phyloP scores from a whole-genome alignment of 1,140 invertebrate species.

The Plectrocnemia conspersa region DNA sequence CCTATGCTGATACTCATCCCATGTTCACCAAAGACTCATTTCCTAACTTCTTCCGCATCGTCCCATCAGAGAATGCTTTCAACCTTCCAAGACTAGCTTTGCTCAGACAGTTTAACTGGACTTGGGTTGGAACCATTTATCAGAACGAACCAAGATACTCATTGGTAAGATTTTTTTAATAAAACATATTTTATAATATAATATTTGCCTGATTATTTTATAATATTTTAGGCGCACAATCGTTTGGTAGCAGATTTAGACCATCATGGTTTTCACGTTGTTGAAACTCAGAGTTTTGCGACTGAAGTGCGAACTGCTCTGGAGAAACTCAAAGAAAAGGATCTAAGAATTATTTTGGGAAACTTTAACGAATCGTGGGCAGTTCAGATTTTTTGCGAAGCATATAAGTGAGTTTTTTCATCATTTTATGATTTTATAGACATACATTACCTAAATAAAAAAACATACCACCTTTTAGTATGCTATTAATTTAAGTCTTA shows the following conservation, averaged over 20 bases:
- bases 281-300: conserved; percentile 90
- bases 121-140: conserved; percentile 92
- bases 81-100: conserved; percentile 87
- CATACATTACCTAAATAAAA: too few relatives aligned
- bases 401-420: conserved; percentile 69
- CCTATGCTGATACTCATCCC: conserved; percentile 97
- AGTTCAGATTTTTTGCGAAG: conserved; percentile 89
- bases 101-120: conserved; percentile 93
- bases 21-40: conserved; percentile 94
- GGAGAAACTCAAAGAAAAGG: conserved; percentile 83
- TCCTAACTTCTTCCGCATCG: conserved; percentile 94
- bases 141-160: conserved; percentile 94
- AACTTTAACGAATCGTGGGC: conserved; percentile 97
- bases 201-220: not conserved
- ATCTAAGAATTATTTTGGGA: conserved; percentile 91
- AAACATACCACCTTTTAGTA: too few relatives aligned
- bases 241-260: conserved; percentile 87
- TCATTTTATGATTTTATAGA: too few relatives aligned
- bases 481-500: too few relatives aligned
- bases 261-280: conserved; percentile 71
- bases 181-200: not conserved
- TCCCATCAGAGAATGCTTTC: conserved; percentile 93
- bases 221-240: conserved; percentile 72
- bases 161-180: conserved; percentile 57
- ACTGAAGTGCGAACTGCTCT: conserved; percentile 82